Evolutionary conservation across 2,888 invertebrate species (phyloP).

Genomic region (Caenorhabditis sp.): DNA sequence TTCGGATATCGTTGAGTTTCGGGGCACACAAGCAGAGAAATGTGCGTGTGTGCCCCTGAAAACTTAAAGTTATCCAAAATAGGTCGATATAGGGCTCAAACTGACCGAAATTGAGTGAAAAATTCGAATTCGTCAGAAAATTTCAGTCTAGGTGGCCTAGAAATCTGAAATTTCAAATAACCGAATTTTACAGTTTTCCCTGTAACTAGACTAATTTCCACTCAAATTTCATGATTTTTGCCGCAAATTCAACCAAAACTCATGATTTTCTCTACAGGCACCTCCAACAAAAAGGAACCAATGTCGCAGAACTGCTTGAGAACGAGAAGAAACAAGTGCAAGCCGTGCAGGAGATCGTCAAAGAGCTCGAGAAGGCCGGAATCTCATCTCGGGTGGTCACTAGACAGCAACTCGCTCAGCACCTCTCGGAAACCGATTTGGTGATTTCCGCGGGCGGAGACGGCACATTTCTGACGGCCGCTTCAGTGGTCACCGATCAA

Average conservation of each 20-base stretch:
- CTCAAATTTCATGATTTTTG: too few relatives aligned
- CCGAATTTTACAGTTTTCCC: too few relatives aligned
- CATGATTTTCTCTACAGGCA: slow-evolving; percentile 35
- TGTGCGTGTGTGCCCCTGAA: neutral
- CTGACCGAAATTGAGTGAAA: neutral
- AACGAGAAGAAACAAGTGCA: slow-evolving; percentile 71
- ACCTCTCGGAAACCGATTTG: slow-evolving; percentile 74
- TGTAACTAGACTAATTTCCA: too few relatives aligned
- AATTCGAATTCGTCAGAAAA: neutral
- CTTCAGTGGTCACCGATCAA: slow-evolving; percentile 74
- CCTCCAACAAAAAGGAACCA: slow-evolving; percentile 63
- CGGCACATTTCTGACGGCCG: slow-evolving; percentile 82
- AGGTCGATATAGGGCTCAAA: slow-evolving; percentile 33
- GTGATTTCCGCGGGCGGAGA: slow-evolving; percentile 82
- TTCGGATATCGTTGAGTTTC: neutral
- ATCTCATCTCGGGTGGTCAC: slow-evolving; percentile 71
- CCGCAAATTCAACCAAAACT: neutral
- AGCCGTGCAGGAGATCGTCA: slow-evolving; percentile 68
- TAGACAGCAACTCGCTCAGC: slow-evolving; percentile 68
- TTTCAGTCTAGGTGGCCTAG: neutral
- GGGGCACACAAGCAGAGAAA: too few relatives aligned
- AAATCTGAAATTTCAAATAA: too few relatives aligned
- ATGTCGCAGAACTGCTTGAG: slow-evolving; percentile 62
- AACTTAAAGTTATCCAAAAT: neutral
- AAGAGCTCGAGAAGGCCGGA: slow-evolving; percentile 65